phyloP scores from a whole-genome alignment of 2,113 vertebrate genomes.

The Dissostichus mawsoni region DNA sequence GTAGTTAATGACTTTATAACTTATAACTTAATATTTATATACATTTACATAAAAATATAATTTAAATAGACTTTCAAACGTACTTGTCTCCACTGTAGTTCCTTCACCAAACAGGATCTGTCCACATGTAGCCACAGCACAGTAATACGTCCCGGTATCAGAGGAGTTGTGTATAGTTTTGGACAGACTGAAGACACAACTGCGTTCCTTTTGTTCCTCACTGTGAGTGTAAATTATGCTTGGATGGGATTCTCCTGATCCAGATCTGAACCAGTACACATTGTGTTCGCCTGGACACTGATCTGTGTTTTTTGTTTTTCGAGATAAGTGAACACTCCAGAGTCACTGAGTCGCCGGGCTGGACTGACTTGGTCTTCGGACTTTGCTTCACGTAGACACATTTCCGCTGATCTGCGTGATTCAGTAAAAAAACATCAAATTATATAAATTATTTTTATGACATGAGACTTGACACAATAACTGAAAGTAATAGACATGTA shows the following conservation, averaged over 20 bases:
- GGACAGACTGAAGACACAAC: no score
- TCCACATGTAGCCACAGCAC: no score
- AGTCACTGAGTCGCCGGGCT: neutral
- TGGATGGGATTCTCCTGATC: neutral
- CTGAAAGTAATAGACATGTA: no score
- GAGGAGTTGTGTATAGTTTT: no score
- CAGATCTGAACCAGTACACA: constrained; percentile 56
- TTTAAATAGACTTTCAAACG: no score
- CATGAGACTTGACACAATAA: no score
- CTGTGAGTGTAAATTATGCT: constrained; percentile 6
- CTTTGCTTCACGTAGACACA: neutral
- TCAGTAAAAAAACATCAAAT: neutral
- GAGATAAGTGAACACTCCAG: constrained; percentile 3
- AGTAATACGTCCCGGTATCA: no score
- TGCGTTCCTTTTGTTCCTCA: neutral
- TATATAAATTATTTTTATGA: neutral
- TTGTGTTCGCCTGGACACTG: constrained; percentile 38
- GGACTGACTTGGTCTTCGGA: neutral
- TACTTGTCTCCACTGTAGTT: no score
- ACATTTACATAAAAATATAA: no score
- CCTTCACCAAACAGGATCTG: no score
- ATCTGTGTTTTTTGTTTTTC: neutral
- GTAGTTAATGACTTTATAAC: no score
- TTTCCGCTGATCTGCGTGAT: neutral
- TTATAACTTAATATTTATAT: no score